Evolutionary conservation across 2,113 vertebrate genomes (phyloP), one percentile per base, ranked within the genome.

Genomic region (Zingel zingel): DNA sequence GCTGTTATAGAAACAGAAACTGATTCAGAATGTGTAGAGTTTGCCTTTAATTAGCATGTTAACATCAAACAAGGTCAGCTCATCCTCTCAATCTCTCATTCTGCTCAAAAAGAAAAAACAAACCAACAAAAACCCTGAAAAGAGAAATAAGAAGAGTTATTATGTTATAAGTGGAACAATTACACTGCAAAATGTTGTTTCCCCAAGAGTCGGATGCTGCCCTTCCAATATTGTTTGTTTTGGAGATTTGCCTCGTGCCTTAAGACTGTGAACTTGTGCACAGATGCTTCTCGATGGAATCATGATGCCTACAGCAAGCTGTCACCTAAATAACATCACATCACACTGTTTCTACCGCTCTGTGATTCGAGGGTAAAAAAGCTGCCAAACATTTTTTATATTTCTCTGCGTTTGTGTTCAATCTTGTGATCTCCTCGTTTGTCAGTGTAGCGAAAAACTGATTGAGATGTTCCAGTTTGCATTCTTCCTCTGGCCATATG

Each of bases 271-370:
- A 88, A 84, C 67, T 68, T 67, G 58, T 0, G 53, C 74, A 82
- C 87, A 88, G 77, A 89, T 86, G 70, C 10, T 86, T 71, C 57
- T 81, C 4, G n/a, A 69, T 85, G 36, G 68, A 79, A 45, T 74
- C 81, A 47, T 25, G 63, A 58, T 50, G 74, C 85, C 80, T 63
- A 30, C 45, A 83, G 82, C 81, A 5, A 69, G 72, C 77, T 86
- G 73, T 72, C 86, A 77, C 73, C 71, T 78, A 71, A 54, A 82
- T 80, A 83, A 84, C 81, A 84, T 87, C 67, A 84, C 83, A 84
- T 85, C 67, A 66, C n/a, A 25, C 53, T 53, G 23, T 30, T 62
- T 48, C 43, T 21, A 62, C 57, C 12, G 5, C 21, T 79, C 27
- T 15, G 69, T 79, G 59, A 74, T 14, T 74, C 39, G 12, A 36